phyloP scores from a whole-genome alignment of 2,113 vertebrate species.

The Phaethornis superciliosus region DNA sequence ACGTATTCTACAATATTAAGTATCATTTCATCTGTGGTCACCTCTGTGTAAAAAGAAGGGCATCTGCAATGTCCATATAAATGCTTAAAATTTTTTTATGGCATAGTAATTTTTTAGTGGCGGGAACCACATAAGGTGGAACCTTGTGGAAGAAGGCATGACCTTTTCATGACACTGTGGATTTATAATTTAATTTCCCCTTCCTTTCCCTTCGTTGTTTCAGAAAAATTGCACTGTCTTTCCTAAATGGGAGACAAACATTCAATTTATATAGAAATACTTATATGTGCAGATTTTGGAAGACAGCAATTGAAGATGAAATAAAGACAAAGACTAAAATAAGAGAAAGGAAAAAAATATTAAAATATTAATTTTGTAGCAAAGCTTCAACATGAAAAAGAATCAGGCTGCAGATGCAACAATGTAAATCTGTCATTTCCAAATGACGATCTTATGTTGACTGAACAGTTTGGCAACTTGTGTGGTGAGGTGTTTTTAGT shows the following conservation, averaged over 20 bases:
- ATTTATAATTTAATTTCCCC: background rate
- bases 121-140: background rate
- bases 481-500: background rate
- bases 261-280: background rate
- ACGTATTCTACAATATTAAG: background rate
- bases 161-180: background rate
- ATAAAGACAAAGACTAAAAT: background rate
- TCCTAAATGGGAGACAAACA: background rate
- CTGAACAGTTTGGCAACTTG: background rate
- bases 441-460: rapidly evolving
- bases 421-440: background rate
- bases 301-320: background rate
- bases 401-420: background rate
- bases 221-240: background rate
- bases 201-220: background rate
- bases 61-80: background rate
- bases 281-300: background rate
- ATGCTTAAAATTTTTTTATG: background rate
- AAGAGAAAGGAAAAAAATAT: background rate
- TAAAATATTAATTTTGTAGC: background rate
- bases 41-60: background rate
- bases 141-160: background rate
- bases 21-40: background rate
- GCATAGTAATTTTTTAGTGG: background rate
- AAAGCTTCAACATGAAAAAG: background rate